phyloP scores from a whole-genome alignment of 2,113 vertebrate species.

The Noturus placidus region DNA sequence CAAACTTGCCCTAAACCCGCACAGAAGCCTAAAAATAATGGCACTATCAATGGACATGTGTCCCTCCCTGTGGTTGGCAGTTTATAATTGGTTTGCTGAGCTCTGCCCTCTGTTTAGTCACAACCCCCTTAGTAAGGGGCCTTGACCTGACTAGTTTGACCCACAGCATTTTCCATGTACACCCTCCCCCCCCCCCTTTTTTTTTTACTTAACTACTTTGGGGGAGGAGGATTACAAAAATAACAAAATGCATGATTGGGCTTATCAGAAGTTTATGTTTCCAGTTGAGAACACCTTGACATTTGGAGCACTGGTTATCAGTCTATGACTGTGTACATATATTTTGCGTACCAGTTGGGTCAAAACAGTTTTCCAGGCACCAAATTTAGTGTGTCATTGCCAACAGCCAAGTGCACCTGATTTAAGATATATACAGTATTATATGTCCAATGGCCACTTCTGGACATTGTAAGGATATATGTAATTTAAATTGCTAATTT shows the following conservation, averaged over 20 bases:
- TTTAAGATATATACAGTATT: not conserved
- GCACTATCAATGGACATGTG: slow-evolving; percentile 50
- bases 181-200: slow-evolving; percentile 24
- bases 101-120: slow-evolving; percentile 11
- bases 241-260: slow-evolving; percentile 56
- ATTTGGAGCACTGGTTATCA: slow-evolving; percentile 63
- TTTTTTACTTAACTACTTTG: slow-evolving; percentile 48
- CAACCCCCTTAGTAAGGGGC: slow-evolving; percentile 16
- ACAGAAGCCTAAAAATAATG: slow-evolving; percentile 46
- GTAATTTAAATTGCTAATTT: not conserved
- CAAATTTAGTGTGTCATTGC: not conserved
- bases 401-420: not conserved
- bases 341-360: slow-evolving; percentile 21
- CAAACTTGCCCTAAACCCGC: not conserved
- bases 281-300: slow-evolving; percentile 69
- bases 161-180: slow-evolving; percentile 53
- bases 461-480: not conserved
- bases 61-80: slow-evolving; percentile 59
- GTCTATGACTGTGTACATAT: slow-evolving; percentile 60
- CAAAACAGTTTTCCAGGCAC: slow-evolving; percentile 39
- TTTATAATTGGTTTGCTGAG: slow-evolving; percentile 65
- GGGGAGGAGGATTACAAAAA: slow-evolving; percentile 8
- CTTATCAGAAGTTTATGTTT: slow-evolving; percentile 67
- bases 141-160: slow-evolving; percentile 50
- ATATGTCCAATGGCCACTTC: not conserved